These are phyloP conservation scores for Okamejei kenojei DNA, from an alignment of 2,797 vertebrate species.

Conservation along the genomic window DNA sequence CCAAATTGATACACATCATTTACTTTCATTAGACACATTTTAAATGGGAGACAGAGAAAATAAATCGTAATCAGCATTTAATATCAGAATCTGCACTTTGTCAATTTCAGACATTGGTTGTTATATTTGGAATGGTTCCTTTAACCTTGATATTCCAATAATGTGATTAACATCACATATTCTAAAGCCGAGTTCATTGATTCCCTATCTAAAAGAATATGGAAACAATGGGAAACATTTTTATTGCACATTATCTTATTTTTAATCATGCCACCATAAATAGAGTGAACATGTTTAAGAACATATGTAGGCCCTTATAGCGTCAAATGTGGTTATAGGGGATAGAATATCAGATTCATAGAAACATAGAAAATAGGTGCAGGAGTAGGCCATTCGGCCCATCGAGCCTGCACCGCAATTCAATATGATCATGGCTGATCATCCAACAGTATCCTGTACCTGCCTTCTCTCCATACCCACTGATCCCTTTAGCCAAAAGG, in stretches of 20 bases:
- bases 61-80: slow-evolving; percentile 58
- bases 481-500: too few species aligned
- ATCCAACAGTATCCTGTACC: too few species aligned
- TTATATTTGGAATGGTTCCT: not conserved
- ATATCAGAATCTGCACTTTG: slow-evolving; percentile 20
- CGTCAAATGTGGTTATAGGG: not conserved
- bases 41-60: slow-evolving; percentile 53
- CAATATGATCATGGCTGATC: too few species aligned
- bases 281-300: not conserved
- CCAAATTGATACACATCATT: slow-evolving; percentile 63
- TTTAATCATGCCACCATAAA: not conserved
- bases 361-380: too few species aligned
- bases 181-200: not conserved
- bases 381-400: too few species aligned
- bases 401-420: too few species aligned
- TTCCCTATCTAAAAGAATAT: not conserved
- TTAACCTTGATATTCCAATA: not conserved
- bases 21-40: slow-evolving; percentile 58
- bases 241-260: not conserved
- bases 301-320: not conserved
- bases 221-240: not conserved
- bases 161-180: not conserved
- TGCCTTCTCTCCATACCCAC: too few species aligned
- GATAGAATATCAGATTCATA: not conserved
- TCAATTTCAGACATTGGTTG: not conserved